These are phyloP conservation scores for Pocillopora meandrina DNA, from an alignment of 92 coral and sea anemone species.

Conservation along the genomic window DNA sequence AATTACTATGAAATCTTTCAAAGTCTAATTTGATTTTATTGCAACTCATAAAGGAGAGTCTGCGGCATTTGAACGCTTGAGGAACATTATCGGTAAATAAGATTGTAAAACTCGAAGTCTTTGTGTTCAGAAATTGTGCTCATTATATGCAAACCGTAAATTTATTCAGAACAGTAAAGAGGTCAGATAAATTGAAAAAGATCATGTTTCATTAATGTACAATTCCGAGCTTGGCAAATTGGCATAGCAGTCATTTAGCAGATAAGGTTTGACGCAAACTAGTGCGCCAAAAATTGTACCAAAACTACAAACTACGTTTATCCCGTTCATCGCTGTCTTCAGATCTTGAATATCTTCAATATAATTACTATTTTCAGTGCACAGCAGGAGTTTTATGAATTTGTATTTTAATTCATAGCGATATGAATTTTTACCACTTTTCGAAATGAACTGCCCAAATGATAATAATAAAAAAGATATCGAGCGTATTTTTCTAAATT, in stretches of 20 bases:
- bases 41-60: slow-evolving; percentile 20
- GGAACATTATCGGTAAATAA: slow-evolving; percentile 5
- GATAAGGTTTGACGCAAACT: slow-evolving; percentile 42
- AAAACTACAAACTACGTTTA: slow-evolving; percentile 5
- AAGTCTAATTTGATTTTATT: slow-evolving; percentile 54
- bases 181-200: slow-evolving; percentile 14
- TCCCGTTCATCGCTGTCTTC: slow-evolving; percentile 32
- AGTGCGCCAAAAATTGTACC: slow-evolving; percentile 9
- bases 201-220: slow-evolving; percentile 37
- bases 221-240: slow-evolving; percentile 17
- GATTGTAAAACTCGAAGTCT: not conserved
- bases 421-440: not conserved
- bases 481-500: not conserved
- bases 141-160: not conserved
- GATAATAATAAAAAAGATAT: not conserved
- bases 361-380: slow-evolving; percentile 39
- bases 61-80: slow-evolving; percentile 10
- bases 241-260: slow-evolving; percentile 21
- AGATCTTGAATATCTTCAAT: slow-evolving; percentile 34
- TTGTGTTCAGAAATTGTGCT: slow-evolving; percentile 16
- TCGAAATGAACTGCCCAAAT: slow-evolving; percentile 20
- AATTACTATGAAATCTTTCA: slow-evolving; percentile 47
- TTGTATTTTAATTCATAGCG: slow-evolving; percentile 9
- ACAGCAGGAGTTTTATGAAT: slow-evolving; percentile 39
- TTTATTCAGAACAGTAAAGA: slow-evolving; percentile 17